Evolutionary conservation across 2,797 vertebrate species (phyloP).

Genomic region (Myotis vivesi): DNA sequence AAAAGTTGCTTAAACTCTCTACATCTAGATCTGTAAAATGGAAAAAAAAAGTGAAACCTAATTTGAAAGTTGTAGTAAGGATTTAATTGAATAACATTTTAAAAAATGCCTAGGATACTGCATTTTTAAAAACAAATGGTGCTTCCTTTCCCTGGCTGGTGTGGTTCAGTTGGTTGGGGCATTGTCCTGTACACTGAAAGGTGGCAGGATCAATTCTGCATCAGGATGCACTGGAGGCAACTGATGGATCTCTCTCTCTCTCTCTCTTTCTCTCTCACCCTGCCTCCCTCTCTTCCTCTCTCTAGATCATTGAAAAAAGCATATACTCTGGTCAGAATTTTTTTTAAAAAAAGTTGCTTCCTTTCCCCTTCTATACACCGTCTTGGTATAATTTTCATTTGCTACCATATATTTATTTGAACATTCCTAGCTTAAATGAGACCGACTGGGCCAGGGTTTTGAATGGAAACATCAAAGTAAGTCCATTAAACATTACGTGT

Average conservation of each 20-base stretch:
- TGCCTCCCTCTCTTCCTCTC: background rate
- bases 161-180: background rate
- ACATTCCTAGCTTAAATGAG: conserved; percentile 3
- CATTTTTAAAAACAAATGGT: background rate
- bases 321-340: background rate
- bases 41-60: background rate
- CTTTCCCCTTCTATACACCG: background rate
- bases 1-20: background rate
- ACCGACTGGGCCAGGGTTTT: background rate
- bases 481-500: background rate
- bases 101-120: background rate
- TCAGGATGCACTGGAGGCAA: too few relatives aligned
- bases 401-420: background rate
- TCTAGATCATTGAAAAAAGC: background rate
- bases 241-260: too few relatives aligned
- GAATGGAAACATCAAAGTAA: background rate
- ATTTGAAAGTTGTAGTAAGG: background rate
- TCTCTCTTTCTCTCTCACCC: background rate
- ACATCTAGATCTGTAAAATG: background rate
- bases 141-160: background rate
- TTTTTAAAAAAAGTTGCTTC: background rate
- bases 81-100: background rate
- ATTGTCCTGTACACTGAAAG: background rate
- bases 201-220: background rate
- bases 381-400: background rate